phyloP scores from a whole-genome alignment of 2,113 vertebrate species.

The Lagopus leucura region DNA sequence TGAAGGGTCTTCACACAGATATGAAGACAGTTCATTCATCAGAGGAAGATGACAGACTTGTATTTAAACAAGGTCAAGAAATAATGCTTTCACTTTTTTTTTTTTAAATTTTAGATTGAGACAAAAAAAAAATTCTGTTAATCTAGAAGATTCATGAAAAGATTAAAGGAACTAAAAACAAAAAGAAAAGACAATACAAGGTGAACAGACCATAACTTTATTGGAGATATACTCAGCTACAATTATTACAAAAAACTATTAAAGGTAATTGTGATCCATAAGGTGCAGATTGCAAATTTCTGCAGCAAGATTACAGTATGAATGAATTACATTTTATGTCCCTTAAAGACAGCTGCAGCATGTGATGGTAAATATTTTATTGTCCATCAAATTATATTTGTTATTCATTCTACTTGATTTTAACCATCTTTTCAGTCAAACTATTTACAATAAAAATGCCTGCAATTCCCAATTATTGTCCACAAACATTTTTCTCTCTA shows the following conservation, averaged over 20 bases:
- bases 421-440: slow-evolving; percentile 73
- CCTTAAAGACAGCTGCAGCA: slow-evolving; percentile 84
- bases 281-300: slow-evolving; percentile 91
- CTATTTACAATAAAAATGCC: slow-evolving; percentile 83
- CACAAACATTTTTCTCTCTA: slow-evolving; percentile 64
- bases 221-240: slow-evolving; percentile 95
- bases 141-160: not conserved
- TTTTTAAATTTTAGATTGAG: not conserved
- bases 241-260: slow-evolving; percentile 86
- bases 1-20: slow-evolving; percentile 33
- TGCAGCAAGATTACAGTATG: slow-evolving; percentile 89
- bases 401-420: slow-evolving; percentile 80
- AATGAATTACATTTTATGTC: slow-evolving; percentile 83
- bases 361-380: slow-evolving; percentile 79
- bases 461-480: slow-evolving; percentile 73
- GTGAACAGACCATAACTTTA: slow-evolving; percentile 94
- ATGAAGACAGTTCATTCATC: slow-evolving; percentile 44
- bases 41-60: slow-evolving; percentile 43
- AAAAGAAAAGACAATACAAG: slow-evolving; percentile 37
- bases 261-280: slow-evolving; percentile 91
- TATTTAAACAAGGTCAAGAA: slow-evolving; percentile 38
- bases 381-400: slow-evolving; percentile 76
- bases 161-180: not conserved
- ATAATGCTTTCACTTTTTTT: not conserved
- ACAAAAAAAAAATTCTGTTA: not conserved